Conservation (phyloP, 2,888 invertebrate species). For the Dryocosmus kuriphilus region DNA sequence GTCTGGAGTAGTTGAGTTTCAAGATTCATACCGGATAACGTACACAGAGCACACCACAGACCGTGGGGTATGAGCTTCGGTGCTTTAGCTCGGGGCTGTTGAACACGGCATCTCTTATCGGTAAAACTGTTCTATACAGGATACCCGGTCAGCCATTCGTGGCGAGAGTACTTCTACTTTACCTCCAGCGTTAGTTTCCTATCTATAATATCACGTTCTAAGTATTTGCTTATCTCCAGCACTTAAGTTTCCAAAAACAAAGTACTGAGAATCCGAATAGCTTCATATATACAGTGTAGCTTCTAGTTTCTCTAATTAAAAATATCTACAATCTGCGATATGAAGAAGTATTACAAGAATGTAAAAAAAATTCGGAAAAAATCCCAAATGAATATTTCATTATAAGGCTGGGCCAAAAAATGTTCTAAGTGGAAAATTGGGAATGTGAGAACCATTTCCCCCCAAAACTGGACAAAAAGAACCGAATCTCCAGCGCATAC, state of each 20-base stretch:
- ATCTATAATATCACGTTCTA: conserved; percentile 7
- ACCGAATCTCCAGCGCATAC: too few species aligned
- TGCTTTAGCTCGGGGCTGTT: conserved; percentile 74
- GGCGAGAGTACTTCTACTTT: conserved; percentile 65
- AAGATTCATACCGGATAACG: conserved; percentile 47
- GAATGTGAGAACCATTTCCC: too few species aligned
- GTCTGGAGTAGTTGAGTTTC: conserved; percentile 45
- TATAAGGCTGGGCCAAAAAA: too few species aligned
- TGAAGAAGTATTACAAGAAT: too few species aligned
- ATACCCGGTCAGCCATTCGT: conserved; percentile 68
- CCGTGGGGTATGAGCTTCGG: conserved; percentile 54
- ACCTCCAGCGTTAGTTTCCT: conserved; percentile 31
- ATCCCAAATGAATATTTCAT: too few species aligned
- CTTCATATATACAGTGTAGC: not conserved
- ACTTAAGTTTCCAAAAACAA: not conserved
- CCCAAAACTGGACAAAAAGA: too few species aligned
- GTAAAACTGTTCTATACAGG: conserved; percentile 74
- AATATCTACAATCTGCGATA: too few species aligned
- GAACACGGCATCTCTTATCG: conserved; percentile 74
- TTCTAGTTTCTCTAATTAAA: too few species aligned
- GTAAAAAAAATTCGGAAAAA: too few species aligned
- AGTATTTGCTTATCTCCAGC: conserved; percentile 36
- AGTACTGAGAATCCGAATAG: not conserved
- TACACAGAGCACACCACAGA: conserved; percentile 33
- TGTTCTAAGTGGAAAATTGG: too few species aligned